A percentile compares a stretch with the other conserved stretches of the same genome.
phyloP scores from a whole-genome alignment of 2,797 vertebrate species.

The Acanthurus lineatus region DNA sequence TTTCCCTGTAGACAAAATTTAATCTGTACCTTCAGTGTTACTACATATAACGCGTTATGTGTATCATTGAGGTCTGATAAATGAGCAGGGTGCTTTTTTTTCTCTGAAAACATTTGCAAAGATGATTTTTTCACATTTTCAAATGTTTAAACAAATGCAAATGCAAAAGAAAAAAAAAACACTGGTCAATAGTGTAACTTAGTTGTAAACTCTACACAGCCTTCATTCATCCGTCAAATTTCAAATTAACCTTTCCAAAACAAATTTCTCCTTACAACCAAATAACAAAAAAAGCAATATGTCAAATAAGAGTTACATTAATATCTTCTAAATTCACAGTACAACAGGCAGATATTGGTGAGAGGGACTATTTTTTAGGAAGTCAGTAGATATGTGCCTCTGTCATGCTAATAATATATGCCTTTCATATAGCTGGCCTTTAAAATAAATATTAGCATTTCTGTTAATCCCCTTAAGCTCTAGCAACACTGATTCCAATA shows the following conservation, averaged over 20 bases:
- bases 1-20: too few species aligned
- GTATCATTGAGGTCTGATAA: neutral
- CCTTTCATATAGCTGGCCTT: neutral
- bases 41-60: neutral
- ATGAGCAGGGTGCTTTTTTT: neutral
- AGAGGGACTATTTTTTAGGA: neutral
- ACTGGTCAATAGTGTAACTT: neutral
- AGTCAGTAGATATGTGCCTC: neutral
- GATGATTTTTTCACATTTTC: neutral
- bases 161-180: neutral
- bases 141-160: neutral
- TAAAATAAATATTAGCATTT: conserved; percentile 34
- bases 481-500: conserved; percentile 29
- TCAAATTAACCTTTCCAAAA: too few species aligned
- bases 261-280: too few species aligned
- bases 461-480: conserved; percentile 42
- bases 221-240: neutral
- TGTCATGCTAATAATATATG: neutral
- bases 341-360: neutral
- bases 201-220: neutral
- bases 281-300: too few species aligned
- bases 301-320: neutral
- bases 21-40: neutral
- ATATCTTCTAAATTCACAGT: neutral
- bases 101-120: neutral